Evolutionary conservation across 2,888 invertebrate genomes (phyloP), one percentile per base, ranked within the genome.

Genomic region (Hipparchia semele): DNA sequence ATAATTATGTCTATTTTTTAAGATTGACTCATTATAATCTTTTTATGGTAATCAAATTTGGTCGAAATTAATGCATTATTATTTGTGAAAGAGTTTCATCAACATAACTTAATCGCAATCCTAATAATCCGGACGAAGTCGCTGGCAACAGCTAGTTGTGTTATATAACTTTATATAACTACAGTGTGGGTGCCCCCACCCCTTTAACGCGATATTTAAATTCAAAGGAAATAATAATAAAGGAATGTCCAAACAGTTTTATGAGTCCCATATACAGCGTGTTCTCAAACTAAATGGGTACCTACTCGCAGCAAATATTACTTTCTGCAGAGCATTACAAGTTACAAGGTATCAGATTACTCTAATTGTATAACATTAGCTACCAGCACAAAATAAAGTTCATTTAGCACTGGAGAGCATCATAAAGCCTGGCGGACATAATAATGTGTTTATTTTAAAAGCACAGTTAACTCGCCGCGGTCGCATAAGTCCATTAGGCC

Each of bases 371-470:
- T 79, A 81, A 81, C 80, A 83, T 80, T 78, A 78, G 81, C 81
- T 82, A 8, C 56, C 80, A 81, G 79, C 73, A 58, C 56, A 67
- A 80, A 82, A 84, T 82, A 76, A 84, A 83, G 80, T 80, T 82
- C 62, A 81, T 72, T 70, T 62, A 72, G 70, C 67, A 59, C 72
- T 70, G 54, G 71, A 56, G 67, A 66, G 56, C 70, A 23, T 73
- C 71, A 65, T 76, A 70, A 75, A 74, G 61, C 65, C 65, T 54
- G 62, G 53, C 60, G 66, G 65, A 72, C 73, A 75, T 74, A 82
- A 82, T 87, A 89, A 89, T 90, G 88, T 90, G 88, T 91, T 92
- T 90, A 91, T 91, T 91, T 90, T 90, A 88, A 91, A 92, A 89
- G 85, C 88, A 88, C 87, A 85, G 89, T 90, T 88, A 89, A 86